Percentiles rank a stretch among this genome's conserved stretches.
These are phyloP conservation scores for Dryobotodes eremita DNA, from an alignment of 2,888 invertebrate genomes.

Conservation along the genomic window DNA sequence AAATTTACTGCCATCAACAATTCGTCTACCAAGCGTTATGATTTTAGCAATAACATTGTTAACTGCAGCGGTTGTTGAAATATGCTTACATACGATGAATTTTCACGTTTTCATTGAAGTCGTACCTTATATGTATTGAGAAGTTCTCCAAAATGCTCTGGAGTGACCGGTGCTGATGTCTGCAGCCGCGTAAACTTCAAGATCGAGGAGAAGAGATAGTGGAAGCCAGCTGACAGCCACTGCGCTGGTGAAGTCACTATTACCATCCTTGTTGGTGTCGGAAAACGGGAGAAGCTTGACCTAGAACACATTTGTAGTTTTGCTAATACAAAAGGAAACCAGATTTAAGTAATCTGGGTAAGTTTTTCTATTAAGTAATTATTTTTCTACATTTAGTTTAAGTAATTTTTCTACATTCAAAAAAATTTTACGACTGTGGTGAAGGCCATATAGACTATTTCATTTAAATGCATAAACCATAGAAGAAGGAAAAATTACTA, in stretches of 20 bases:
- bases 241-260: conserved; percentile 76
- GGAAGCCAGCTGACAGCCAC: conserved; percentile 76
- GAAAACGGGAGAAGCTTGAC: conserved; percentile 67
- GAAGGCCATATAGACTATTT: too few relatives aligned
- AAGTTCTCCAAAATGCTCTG: conserved; percentile 71
- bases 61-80: background rate
- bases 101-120: background rate
- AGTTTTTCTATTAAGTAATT: too few relatives aligned
- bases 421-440: too few relatives aligned
- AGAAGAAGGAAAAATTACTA: too few relatives aligned
- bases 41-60: background rate
- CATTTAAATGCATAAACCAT: too few relatives aligned
- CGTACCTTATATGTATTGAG: conserved; percentile 77
- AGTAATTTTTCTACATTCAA: too few relatives aligned
- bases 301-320: conserved; percentile 51
- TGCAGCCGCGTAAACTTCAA: conserved; percentile 76
- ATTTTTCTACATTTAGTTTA: too few relatives aligned
- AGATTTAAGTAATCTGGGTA: too few relatives aligned
- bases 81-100: background rate
- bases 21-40: background rate
- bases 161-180: conserved; percentile 67
- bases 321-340: too few relatives aligned
- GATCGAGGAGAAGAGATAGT: conserved; percentile 71
- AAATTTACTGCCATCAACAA: background rate
- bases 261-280: conserved; percentile 71